Percentiles rank a stretch among this genome's conserved stretches.
Conservation (phyloP, 2,797 vertebrate species). For the Pangasius macronema region DNA sequence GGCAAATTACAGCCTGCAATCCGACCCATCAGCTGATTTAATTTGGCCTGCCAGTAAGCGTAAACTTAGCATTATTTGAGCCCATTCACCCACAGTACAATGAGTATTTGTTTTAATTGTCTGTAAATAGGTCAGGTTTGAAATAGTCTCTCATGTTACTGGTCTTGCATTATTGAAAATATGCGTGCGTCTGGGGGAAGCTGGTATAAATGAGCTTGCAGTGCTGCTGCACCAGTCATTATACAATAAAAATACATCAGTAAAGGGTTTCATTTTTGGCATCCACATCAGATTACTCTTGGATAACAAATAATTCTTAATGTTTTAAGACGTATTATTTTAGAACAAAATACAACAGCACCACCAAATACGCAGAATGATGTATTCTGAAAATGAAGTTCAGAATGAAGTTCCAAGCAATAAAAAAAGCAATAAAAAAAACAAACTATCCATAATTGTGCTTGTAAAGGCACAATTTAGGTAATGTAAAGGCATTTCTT, state of each 20-base stretch:
- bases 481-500: not conserved
- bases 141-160: not conserved
- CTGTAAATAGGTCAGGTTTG: constrained; percentile 8
- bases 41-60: not conserved
- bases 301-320: not conserved
- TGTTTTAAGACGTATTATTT: not conserved
- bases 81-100: not conserved
- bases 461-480: too few relatives aligned
- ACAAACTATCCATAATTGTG: not conserved
- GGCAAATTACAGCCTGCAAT: not conserved
- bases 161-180: constrained; percentile 5
- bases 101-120: constrained; percentile 16
- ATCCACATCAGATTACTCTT: not conserved
- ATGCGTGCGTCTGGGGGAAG: too few relatives aligned
- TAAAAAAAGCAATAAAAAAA: not conserved
- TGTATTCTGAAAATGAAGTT: not conserved
- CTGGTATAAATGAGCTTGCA: not conserved
- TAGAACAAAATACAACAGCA: not conserved
- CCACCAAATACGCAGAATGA: too few relatives aligned
- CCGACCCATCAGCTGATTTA: not conserved
- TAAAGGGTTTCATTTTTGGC: not conserved
- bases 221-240: not conserved
- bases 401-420: not conserved
- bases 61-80: not conserved
- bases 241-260: not conserved